Evolutionary conservation across 2,113 vertebrate species (phyloP), one percentile per base, ranked within the genome.

Genomic region (Motacilla alba): DNA sequence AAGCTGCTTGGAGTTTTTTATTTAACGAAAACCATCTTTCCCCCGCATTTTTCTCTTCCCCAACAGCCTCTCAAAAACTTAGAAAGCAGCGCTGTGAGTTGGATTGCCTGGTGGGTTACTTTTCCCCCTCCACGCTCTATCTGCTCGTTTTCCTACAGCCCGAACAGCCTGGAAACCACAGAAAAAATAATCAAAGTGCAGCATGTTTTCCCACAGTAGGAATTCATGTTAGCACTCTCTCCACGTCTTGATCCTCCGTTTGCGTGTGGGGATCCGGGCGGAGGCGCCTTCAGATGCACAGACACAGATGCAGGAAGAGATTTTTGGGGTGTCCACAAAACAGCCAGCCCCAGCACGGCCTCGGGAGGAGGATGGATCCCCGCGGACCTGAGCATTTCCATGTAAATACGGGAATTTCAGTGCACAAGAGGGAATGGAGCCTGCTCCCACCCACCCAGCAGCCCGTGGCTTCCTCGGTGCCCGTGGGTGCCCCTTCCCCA

Each of bases 191-290:
- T 95, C 89, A 94, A 95, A 97, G 94, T 80, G 78, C 82, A 33
- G 89, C 93, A 93, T 95, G 93, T 94, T 90, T 87, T 89, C 95
- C 95, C 94, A 62, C 95, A 93, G 96, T 96, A 83, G 94, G 96
- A 96, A 93, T 35, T 93, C 91, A 21, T 95, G 95, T 91, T 95
- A 93, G 87, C 94, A 95, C 94, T 89, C 87, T 94, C 90, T 86
- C 67, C 82, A 58, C 59, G 85, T 43, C 92, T 92, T 70, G 79
- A 94, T 91, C 87, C 82, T 70, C 87, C 15, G 4, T 16, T 95
- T 52, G 78, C 50, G 22, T 50, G 78, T 2, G 92, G 84, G 60
- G 49, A 73, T 76, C 30, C 90, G 37, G 9, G 10, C 58, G 23
- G 92, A 68, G 96, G 85, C 10, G 91, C 60, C 14, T 69, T 77